A percentile compares a stretch with the other conserved stretches of the same genome.
phyloP scores from a whole-genome alignment of 2,888 invertebrate species.

The Piscicola geometra region DNA sequence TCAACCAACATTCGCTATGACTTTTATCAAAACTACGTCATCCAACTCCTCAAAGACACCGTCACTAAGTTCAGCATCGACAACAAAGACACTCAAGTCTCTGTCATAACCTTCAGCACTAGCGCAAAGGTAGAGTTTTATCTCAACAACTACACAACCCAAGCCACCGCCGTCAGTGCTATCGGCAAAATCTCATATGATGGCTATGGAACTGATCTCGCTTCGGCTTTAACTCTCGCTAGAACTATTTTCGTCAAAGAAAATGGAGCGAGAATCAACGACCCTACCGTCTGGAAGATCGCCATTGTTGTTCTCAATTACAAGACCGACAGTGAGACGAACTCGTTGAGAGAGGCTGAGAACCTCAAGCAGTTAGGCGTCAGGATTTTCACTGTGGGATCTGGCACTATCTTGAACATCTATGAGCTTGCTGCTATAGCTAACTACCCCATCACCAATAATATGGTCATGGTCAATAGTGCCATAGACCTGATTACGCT shows the following conservation, averaged over 20 bases:
- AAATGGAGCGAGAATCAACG: constrained; percentile 26
- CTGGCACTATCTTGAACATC: constrained; percentile 37
- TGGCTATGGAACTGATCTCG: constrained; percentile 23
- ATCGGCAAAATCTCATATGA: constrained; percentile 9
- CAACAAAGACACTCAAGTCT: constrained; percentile 11
- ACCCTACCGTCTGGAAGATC: constrained; percentile 9
- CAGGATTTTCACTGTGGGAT: constrained; percentile 37
- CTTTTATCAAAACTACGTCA: constrained; percentile 24
- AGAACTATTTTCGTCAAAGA: constrained; percentile 17
- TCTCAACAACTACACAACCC: constrained; percentile 28
- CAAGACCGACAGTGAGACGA: not conserved
- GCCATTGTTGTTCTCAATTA: constrained; percentile 18
- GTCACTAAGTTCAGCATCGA: constrained; percentile 23
- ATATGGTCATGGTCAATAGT: constrained; percentile 36
- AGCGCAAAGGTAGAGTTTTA: constrained; percentile 21
- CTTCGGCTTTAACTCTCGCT: constrained; percentile 22
- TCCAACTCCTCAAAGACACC: constrained; percentile 28
- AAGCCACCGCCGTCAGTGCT: not conserved
- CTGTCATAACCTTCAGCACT: constrained; percentile 33
- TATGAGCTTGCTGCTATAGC: constrained; percentile 40
- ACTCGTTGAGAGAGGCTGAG: constrained; percentile 31
- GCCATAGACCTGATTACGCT: constrained; percentile 31
- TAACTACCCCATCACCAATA: constrained; percentile 34
- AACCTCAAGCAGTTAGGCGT: constrained; percentile 31
- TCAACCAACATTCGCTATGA: constrained; percentile 34